These are phyloP conservation scores for Mustela erminea DNA, from an alignment of 2,797 vertebrate genomes.

Conservation along the genomic window DNA sequence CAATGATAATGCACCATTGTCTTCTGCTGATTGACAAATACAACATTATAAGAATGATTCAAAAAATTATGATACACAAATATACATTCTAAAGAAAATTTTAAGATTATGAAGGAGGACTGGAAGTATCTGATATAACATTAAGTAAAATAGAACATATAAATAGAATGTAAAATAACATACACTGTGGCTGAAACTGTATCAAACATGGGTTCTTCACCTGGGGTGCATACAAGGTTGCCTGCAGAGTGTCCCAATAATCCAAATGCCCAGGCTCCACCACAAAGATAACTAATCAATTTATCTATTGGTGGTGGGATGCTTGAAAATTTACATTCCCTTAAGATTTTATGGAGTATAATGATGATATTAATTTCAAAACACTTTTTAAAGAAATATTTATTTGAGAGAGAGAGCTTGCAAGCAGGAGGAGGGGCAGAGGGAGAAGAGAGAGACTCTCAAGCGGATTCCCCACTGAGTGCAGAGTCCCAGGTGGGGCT, in stretches of 20 bases:
- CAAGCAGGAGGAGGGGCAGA: neutral
- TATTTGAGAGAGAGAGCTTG: neutral
- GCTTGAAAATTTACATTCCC: slow-evolving; percentile 22
- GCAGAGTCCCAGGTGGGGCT: neutral
- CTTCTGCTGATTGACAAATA: neutral
- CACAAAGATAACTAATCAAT: neutral
- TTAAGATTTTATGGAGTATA: slow-evolving; percentile 1
- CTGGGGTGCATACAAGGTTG: accelerated
- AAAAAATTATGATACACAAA: neutral
- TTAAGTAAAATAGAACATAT: neutral
- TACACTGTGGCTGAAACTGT: neutral
- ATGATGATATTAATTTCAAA: slow-evolving; percentile 41
- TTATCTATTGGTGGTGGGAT: neutral
- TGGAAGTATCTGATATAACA: neutral
- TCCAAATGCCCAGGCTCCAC: neutral
- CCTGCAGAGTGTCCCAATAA: neutral
- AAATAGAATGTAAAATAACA: neutral
- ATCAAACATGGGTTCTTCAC: neutral
- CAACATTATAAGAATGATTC: neutral
- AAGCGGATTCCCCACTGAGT: neutral
- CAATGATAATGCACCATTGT: neutral
- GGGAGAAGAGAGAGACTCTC: neutral
- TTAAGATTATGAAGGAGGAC: neutral
- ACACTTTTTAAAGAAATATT: neutral
- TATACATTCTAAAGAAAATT: neutral